phyloP scores from a whole-genome alignment of 2,888 invertebrate genomes.

The Hirtodrosophila duncani region DNA sequence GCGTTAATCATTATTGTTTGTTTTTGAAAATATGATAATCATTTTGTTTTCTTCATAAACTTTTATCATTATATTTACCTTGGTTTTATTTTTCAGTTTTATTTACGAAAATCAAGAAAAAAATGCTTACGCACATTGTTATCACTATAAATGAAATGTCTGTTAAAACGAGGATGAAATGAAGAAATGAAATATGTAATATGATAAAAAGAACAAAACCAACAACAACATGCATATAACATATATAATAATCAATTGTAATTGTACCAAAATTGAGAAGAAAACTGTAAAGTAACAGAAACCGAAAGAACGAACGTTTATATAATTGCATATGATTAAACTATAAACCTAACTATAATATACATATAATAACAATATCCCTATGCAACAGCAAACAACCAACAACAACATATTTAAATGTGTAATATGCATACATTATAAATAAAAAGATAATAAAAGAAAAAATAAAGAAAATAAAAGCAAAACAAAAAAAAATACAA shows the following conservation, averaged over 20 bases:
- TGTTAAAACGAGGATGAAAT: conserved; percentile 45
- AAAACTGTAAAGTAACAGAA: conserved; percentile 57
- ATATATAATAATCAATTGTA: conserved; percentile 56
- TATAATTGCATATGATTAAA: conserved; percentile 57
- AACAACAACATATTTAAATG: conserved; percentile 31
- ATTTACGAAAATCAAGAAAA: conserved; percentile 31
- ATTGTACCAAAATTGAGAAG: conserved; percentile 69
- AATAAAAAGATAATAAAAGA: conserved; percentile 19
- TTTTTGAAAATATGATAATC: conserved; percentile 8
- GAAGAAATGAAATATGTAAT: conserved; percentile 30
- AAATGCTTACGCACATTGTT: conserved; percentile 68
- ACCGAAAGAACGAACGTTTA: conserved; percentile 38
- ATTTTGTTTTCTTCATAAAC: conserved; percentile 5
- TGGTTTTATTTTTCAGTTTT: conserved; percentile 11
- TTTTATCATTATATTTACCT: conserved; percentile 10
- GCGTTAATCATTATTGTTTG: conserved; percentile 18
- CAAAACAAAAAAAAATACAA: conserved; percentile 28
- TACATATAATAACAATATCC: conserved; percentile 42
- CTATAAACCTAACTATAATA: conserved; percentile 54
- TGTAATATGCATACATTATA: conserved; percentile 40
- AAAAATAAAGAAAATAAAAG: conserved; percentile 26
- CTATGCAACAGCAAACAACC: conserved; percentile 43
- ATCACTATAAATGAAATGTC: conserved; percentile 50
- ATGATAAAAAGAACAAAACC: conserved; percentile 19
- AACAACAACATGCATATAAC: conserved; percentile 25